phyloP scores from a whole-genome alignment of 2,888 invertebrate genomes.

The Drosophila leonis region DNA sequence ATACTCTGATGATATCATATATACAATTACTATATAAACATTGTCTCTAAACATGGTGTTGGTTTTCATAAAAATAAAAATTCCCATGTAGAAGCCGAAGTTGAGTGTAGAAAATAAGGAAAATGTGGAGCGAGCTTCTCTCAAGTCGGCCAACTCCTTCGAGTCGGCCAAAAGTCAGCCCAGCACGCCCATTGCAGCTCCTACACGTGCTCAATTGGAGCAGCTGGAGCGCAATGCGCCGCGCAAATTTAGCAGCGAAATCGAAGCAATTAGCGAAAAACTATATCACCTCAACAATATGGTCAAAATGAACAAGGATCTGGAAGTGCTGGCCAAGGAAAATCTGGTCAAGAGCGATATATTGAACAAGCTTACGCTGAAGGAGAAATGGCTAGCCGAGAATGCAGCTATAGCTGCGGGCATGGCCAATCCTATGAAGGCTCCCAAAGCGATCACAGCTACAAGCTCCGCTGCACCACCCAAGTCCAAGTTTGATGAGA shows the following conservation, averaged over 20 bases:
- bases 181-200: constrained; percentile 40
- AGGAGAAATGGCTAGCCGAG: constrained; percentile 85
- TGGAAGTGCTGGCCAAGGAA: constrained; percentile 84
- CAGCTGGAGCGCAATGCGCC: constrained; percentile 83
- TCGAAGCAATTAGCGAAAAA: constrained; percentile 85
- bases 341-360: constrained; percentile 85
- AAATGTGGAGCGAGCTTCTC: constrained; percentile 64
- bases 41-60: constrained; percentile 69
- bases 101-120: constrained; percentile 66
- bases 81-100: constrained; percentile 44
- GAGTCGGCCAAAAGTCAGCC: constrained; percentile 69
- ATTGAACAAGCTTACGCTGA: constrained; percentile 84
- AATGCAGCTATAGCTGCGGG: constrained; percentile 72
- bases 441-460: neutral
- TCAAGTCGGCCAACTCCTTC: constrained; percentile 70
- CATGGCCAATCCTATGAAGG: constrained; percentile 46
- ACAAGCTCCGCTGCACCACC: constrained; percentile 22
- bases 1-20: constrained; percentile 41
- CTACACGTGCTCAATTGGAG: constrained; percentile 80
- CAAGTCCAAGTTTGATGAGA: constrained; percentile 77
- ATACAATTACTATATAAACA: constrained; percentile 39
- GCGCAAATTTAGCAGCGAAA: constrained; percentile 81
- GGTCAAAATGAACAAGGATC: constrained; percentile 85
- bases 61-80: constrained; percentile 67
- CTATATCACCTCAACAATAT: constrained; percentile 84